phyloP scores from a whole-genome alignment of 2,113 vertebrate species.

The Carettochelys insculpta region DNA sequence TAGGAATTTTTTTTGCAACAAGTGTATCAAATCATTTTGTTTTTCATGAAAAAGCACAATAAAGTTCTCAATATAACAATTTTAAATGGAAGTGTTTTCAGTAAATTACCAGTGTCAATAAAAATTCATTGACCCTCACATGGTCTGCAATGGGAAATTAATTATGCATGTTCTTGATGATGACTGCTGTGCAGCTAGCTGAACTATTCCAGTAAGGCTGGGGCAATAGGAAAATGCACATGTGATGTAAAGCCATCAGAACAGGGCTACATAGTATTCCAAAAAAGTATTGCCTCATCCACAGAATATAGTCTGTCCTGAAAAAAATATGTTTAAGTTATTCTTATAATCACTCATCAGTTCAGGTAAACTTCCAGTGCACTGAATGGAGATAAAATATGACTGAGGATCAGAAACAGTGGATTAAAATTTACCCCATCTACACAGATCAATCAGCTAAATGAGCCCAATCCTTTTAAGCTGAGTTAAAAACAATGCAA shows the following conservation, averaged over 20 bases:
- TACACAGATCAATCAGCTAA: neutral
- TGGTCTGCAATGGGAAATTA: neutral
- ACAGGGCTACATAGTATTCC: neutral
- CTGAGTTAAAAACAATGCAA: accelerated
- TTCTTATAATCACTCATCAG: neutral
- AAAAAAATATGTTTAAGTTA: neutral
- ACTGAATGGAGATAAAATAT: neutral
- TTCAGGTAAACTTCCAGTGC: neutral
- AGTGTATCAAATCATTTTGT: neutral
- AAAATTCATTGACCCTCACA: no score
- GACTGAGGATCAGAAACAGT: neutral
- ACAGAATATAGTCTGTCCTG: neutral
- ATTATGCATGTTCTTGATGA: neutral
- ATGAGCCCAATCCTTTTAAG: neutral
- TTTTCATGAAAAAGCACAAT: neutral
- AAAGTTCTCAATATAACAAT: neutral
- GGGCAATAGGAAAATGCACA: neutral
- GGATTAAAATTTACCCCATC: neutral
- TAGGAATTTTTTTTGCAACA: neutral
- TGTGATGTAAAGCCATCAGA: neutral
- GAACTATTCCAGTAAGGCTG: neutral
- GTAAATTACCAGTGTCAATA: neutral
- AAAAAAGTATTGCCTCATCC: accelerated
- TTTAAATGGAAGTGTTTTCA: neutral
- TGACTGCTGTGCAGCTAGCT: neutral